Evolutionary conservation across 2,888 invertebrate species (phyloP), one percentile per base, ranked within the genome.

Genomic region (Drosophila mayaguana): DNA sequence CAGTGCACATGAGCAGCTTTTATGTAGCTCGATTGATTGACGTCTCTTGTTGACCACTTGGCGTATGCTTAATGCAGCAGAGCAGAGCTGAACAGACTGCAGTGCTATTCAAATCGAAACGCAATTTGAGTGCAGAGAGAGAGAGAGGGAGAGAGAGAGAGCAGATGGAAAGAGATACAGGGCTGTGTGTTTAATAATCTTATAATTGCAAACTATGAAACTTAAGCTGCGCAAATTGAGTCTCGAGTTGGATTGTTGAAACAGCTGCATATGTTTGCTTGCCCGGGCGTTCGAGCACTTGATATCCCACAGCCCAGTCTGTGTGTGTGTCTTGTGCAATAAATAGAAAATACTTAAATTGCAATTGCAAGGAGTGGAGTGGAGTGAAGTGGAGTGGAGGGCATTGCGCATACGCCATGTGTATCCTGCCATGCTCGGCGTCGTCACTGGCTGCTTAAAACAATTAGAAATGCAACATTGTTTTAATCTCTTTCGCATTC

Each of bases 401-500:
- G 63, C 50, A 63, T 69, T 74, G 80, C 71, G 86, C 63, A 85
- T 89, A 75, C 88, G 80, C 74, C 90, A 76, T 82, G 83, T 87
- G 83, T 75, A 74, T 16, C n/a, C 51, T 20, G 18, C 40, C 63
- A 9, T 20, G 42, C 36, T 53, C 48, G 34, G 56, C 54, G 46
- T 62, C 61, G 32, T 70, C 46, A 77, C 66, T 68, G 62, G 42
- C 79, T 83, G 90, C 90, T 86, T 89, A 87, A 86, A 86, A 86
- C 86, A 86, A 86, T 86, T 86, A 86, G 86, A 86, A 90, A 84
- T 87, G 80, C 86, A 86, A 90, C 86, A 86, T 86, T 83, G 90
- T 86, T 86, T 86, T 86, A 86, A 86, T 86, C 86, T 90, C 86
- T 90, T 86, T 87, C 71, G 88, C 89, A 90, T 86, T 90, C 87